Percentiles rank a stretch among this genome's conserved stretches.
Evolutionary conservation across 1,140 invertebrate species (phyloP).

Genomic region (Zaprionus camerounensis): DNA sequence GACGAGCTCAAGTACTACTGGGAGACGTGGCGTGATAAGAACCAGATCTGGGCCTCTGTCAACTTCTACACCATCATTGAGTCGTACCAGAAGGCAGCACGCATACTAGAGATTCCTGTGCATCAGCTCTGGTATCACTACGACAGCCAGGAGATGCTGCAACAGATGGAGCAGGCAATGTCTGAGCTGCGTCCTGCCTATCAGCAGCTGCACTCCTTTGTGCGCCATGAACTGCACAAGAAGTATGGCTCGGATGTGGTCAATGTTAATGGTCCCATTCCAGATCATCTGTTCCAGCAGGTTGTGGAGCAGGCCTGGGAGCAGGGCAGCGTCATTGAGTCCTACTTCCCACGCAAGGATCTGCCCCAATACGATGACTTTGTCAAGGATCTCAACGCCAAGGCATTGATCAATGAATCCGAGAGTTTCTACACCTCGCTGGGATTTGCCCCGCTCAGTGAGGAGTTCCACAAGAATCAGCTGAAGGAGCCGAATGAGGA

Average conservation of each 20-base stretch:
- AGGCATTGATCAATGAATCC: conserved; percentile 64
- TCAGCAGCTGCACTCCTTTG: conserved; percentile 94
- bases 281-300: conserved; percentile 92
- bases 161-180: conserved; percentile 85
- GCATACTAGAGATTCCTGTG: conserved; percentile 70
- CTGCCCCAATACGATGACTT: conserved; percentile 74
- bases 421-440: conserved; percentile 73
- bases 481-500: conserved; percentile 74
- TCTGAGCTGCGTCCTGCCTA: conserved; percentile 92
- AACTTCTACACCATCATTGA: conserved; percentile 79
- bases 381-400: conserved; percentile 58
- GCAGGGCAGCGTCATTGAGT: conserved; percentile 72
- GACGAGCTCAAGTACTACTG: conserved; percentile 80
- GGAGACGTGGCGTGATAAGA: conserved; percentile 79
- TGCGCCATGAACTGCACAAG: conserved; percentile 89
- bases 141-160: conserved; percentile 86
- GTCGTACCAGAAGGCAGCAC: conserved; percentile 70
- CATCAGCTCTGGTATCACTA: conserved; percentile 82
- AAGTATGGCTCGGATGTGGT: conserved; percentile 90
- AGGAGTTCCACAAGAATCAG: conserved; percentile 65
- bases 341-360: conserved; percentile 62
- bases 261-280: conserved; percentile 90
- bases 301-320: conserved; percentile 77
- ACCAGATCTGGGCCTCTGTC: conserved; percentile 73
- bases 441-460: conserved; percentile 59